Evolutionary conservation across 2,113 vertebrate genomes (phyloP).

Genomic region (Channa maculata): DNA sequence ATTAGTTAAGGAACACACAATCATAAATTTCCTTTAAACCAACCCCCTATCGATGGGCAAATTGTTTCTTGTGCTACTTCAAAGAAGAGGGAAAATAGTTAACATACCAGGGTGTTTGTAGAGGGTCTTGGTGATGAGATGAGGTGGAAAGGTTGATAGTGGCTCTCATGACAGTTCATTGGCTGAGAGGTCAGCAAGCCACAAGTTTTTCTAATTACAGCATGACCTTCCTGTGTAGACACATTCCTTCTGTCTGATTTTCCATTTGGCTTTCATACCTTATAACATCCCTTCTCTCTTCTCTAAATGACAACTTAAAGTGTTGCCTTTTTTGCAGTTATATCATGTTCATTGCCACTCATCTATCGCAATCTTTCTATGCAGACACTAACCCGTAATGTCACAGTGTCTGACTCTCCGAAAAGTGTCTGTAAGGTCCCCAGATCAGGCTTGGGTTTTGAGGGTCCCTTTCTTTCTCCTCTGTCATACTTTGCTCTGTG

Average conservation of each 20-base stretch:
- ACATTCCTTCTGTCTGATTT: constrained; percentile 70
- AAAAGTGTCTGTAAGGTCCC: constrained; percentile 49
- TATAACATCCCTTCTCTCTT: constrained; percentile 12
- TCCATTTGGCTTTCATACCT: constrained; percentile 43
- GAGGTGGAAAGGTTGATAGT: constrained; percentile 50
- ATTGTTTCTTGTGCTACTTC: constrained; percentile 53
- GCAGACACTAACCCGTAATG: constrained; percentile 35
- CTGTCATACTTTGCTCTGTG: constrained; percentile 26
- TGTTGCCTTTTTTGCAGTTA: constrained; percentile 18
- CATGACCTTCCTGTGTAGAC: constrained; percentile 59
- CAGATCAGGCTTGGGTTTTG: constrained; percentile 32
- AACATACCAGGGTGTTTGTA: constrained; percentile 57
- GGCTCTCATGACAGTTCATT: constrained; percentile 60
- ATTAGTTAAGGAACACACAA: constrained; percentile 3
- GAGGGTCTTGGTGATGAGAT: constrained; percentile 42
- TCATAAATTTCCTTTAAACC: background rate
- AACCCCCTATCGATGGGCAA: constrained; percentile 3
- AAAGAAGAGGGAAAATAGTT: constrained; percentile 68
- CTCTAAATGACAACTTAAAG: constrained; percentile 24
- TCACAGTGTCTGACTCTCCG: constrained; percentile 52
- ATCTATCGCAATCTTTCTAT: constrained; percentile 13
- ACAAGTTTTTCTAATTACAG: constrained; percentile 77
- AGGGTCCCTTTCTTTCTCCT: constrained; percentile 36
- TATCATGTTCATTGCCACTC: constrained; percentile 11
- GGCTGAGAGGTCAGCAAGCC: constrained; percentile 66